A percentile compares a stretch with the other conserved stretches of the same genome.
Evolutionary conservation across 2,888 invertebrate species (phyloP).

Genomic region (Augochlorella aurata): DNA sequence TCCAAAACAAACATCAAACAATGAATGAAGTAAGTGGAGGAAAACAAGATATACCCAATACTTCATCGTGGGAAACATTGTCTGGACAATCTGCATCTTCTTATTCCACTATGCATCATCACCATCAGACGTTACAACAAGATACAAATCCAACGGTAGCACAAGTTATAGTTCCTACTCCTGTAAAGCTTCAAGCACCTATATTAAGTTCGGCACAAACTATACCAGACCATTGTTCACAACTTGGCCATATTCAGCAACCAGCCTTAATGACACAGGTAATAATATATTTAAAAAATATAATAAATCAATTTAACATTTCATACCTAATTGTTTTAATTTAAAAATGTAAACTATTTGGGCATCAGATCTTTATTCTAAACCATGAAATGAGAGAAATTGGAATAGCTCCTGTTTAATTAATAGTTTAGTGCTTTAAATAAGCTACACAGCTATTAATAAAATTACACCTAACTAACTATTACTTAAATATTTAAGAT

Average conservation of each 20-base stretch:
- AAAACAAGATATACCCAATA: constrained; percentile 80
- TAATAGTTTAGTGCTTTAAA: too few species aligned
- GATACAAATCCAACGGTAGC: constrained; percentile 74
- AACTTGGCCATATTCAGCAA: constrained; percentile 80
- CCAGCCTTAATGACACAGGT: constrained; percentile 75
- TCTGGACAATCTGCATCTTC: constrained; percentile 71
- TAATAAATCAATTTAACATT: not conserved
- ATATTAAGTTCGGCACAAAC: constrained; percentile 75
- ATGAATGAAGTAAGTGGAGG: constrained; percentile 82
- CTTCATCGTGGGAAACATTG: constrained; percentile 81
- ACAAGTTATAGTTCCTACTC: constrained; percentile 81
- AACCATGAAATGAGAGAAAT: not conserved
- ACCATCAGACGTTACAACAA: constrained; percentile 75
- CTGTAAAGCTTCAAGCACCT: constrained; percentile 81
- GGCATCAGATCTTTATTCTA: too few species aligned
- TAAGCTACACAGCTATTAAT: not conserved
- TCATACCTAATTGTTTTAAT: not conserved
- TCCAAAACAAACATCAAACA: constrained; percentile 54
- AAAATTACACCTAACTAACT: not conserved
- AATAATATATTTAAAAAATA: not conserved
- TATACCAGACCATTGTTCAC: constrained; percentile 73
- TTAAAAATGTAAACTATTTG: too few species aligned
- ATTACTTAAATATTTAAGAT: not conserved
- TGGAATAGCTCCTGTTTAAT: not conserved
- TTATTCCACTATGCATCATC: constrained; percentile 71